Base-by-base conservation (phyloP, 2,888 invertebrate genomes). In the Phytoseiulus persimilis region DNA sequence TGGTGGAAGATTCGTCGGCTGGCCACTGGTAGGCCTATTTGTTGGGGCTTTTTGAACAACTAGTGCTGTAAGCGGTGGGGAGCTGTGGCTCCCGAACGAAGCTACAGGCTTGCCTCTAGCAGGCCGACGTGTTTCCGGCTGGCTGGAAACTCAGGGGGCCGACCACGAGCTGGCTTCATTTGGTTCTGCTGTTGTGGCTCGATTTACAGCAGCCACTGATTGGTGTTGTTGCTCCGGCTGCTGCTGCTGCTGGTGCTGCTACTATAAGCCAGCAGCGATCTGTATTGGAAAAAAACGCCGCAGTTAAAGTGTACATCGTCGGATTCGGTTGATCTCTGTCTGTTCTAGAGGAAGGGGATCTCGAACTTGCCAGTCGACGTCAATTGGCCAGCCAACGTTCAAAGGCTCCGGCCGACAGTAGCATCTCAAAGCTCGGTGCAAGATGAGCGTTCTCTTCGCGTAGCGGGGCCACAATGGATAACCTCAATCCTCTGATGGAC, bases 401-500 rank as follows among this genome's bases (percentile, higher is more conserved):
- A 65, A 65, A 65, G 65, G 65, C 65, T 65, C 65, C 65, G 65
- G 65, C 65, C 65, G 65, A 65, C 65, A 65, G 65, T 14, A 65
- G 65, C 65, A 65, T 65, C 65, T 65, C 14, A 65, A 65, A 65
- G 65, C 65, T 65, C 65, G 65, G 65, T 65, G 65, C 65, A 65
- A 65, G 65, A 65, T 65, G 65, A 65, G 65, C 65, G 65, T 65
- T 65, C 65, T 65, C 65, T 14, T 65, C 18, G 65, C 65, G 65
- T 65, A 65, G 65, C 65, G 65, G 87, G 39, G 87, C 32, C 32
- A 45, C 39, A 45, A 87, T 87, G 87, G 87, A 87, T 33, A 87
- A 87, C 87, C 87, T 87, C 39, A 87, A 87, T 45, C 87, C 32
- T 33, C 87, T 87, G 87, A 32, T 98, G 94, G 98, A 98, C 95